Evolutionary conservation across 2,113 vertebrate species (phyloP), one percentile per base, ranked within the genome.

Genomic region (Leiothrix lutea): DNA sequence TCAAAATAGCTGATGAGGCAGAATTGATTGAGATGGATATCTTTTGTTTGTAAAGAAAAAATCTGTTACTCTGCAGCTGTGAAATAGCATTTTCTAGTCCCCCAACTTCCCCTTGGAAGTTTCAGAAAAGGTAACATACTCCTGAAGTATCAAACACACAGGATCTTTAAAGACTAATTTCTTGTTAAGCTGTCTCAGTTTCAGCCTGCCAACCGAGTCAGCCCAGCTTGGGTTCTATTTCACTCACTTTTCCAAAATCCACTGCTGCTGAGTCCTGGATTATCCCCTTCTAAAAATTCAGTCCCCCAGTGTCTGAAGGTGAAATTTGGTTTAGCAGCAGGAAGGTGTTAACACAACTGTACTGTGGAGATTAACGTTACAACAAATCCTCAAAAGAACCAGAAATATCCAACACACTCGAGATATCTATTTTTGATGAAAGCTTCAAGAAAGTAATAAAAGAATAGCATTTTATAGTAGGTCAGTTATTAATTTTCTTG

Each of bases 171-270:
- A 78, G 80, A 84, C 79, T 89, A 71, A 74, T 82, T 97, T 96
- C 64, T 92, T 71, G 20, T 92, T 95, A 94, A 96, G 51, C 92
- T 94, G 73, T 53, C 62, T 94, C 92, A 87, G 53, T 35, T 95
- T 92, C 93, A 92, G 86, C 73, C 85, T 95, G 90, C 78, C 93
- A 91, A 73, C 65, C 0, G 10, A 92, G 61, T 75, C 86, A 89
- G 71, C 65, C 84, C 84, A 96, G 79, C 81, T 74, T 90, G 96
- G 95, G 70, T 91, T 94, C 83, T 81, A 90, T 97, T 97, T 96
- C 92, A 90, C 79, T 96, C 69, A 90, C 72, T 97, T 84, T 90
- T 91, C 93, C 95, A 92, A 95, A 97, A 91, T 80, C 91, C 86
- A 95, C 90, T 95, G 20, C 72, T 83, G 71, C 79, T 88, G 94